phyloP scores from a whole-genome alignment of 2,888 invertebrate species.

The Morpho achilles region DNA sequence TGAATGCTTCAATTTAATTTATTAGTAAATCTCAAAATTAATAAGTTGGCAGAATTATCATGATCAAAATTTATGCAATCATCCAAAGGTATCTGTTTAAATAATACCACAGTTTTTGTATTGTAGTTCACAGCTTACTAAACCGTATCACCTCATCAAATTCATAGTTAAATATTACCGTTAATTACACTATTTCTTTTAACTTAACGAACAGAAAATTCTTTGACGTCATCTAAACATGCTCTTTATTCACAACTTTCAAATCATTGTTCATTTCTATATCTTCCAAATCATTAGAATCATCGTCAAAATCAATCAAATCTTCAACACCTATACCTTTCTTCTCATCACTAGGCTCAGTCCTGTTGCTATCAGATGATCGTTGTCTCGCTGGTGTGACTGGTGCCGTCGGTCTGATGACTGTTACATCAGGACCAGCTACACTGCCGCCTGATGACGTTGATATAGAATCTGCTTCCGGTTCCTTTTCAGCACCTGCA shows the following conservation, averaged over 20 bases:
- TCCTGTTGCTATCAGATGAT: constrained; percentile 78
- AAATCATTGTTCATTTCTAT: neutral
- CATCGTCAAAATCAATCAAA: neutral
- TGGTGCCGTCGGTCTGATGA: constrained; percentile 53
- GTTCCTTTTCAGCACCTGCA: constrained; percentile 48
- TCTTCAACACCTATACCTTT: constrained; percentile 46
- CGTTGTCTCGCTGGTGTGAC: constrained; percentile 66
- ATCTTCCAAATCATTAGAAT: no score
- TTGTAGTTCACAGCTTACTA: no score
- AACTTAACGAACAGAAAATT: neutral
- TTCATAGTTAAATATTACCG: no score
- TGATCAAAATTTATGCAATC: no score
- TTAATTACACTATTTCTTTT: no score
- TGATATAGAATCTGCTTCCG: constrained; percentile 56
- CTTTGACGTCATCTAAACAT: neutral
- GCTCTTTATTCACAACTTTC: neutral
- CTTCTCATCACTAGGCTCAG: constrained; percentile 70
- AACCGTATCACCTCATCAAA: no score
- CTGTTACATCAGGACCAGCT: constrained; percentile 62
- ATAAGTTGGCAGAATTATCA: no score
- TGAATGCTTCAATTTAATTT: no score
- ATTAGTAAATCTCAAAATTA: no score
- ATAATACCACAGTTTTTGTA: no score
- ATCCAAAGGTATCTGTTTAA: no score
- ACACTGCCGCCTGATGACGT: constrained; percentile 62